phyloP scores from a whole-genome alignment of 2,113 vertebrate genomes.

The Lophura nycthemera region DNA sequence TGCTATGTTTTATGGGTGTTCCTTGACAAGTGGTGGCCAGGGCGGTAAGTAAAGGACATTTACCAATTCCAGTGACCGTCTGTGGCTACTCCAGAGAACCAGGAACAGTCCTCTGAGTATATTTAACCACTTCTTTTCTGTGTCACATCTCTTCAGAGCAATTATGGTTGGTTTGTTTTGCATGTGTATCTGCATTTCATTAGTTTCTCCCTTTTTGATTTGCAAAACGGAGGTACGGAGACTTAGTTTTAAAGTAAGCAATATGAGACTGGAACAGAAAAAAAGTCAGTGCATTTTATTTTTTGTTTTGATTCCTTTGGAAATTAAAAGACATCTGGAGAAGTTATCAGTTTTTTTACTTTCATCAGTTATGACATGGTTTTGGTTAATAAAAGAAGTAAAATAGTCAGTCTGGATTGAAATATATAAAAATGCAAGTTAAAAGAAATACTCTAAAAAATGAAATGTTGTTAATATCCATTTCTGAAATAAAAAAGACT shows the following conservation, averaged over 20 bases:
- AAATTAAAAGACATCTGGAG: background rate
- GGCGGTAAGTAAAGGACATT: background rate
- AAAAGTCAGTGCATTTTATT: background rate
- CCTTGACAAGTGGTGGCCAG: background rate
- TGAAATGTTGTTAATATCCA: background rate
- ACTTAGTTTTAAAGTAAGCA: background rate
- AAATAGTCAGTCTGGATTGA: background rate
- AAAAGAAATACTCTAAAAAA: background rate
- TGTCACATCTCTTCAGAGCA: background rate
- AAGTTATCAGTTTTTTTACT: background rate
- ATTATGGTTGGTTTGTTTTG: background rate
- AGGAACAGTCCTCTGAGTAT: background rate
- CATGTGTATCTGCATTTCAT: background rate
- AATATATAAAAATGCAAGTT: background rate
- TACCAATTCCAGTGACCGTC: background rate
- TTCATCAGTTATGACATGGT: background rate
- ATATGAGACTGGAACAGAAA: background rate
- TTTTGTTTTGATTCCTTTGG: background rate
- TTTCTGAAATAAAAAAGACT: background rate
- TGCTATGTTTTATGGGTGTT: background rate
- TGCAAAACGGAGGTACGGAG: background rate
- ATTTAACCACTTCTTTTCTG: background rate
- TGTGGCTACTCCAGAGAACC: background rate
- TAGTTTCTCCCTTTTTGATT: background rate
- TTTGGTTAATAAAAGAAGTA: background rate